Evolutionary conservation across 2,797 vertebrate species (phyloP).

Genomic region (Hipposideros larvatus): DNA sequence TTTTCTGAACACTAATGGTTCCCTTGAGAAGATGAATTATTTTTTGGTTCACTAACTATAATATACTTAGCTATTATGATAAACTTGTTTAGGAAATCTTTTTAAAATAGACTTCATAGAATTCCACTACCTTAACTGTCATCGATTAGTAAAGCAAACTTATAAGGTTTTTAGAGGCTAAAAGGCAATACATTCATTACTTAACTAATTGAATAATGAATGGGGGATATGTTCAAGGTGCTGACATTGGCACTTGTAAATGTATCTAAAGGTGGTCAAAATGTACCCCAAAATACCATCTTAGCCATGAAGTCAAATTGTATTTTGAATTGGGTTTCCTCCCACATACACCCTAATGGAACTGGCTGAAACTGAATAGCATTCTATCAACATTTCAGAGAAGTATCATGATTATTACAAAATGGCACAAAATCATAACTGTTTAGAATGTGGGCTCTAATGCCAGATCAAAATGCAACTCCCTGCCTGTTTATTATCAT

Average conservation of each 20-base stretch:
- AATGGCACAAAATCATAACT: background rate
- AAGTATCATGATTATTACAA: background rate
- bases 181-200: background rate
- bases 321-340: constrained; percentile 69
- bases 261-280: background rate
- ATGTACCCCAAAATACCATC: constrained; percentile 36
- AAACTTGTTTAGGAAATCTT: constrained; percentile 21
- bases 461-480: background rate
- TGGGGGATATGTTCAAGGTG: constrained; percentile 34
- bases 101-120: constrained; percentile 50
- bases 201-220: background rate
- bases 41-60: constrained; percentile 36
- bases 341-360: background rate
- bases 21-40: background rate
- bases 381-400: constrained; percentile 19
- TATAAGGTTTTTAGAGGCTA: constrained; percentile 58
- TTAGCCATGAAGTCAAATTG: constrained; percentile 72
- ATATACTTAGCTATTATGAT: constrained; percentile 12
- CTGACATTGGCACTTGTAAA: constrained; percentile 63
- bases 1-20: constrained; percentile 52
- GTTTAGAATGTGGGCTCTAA: background rate
- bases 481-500: background rate
- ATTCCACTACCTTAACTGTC: background rate
- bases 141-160: constrained; percentile 63
- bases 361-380: constrained; percentile 44